Evolutionary conservation across 2,113 vertebrate genomes (phyloP), one percentile per base, ranked within the genome.

Genomic region (Thalassarche chlororhynchos): DNA sequence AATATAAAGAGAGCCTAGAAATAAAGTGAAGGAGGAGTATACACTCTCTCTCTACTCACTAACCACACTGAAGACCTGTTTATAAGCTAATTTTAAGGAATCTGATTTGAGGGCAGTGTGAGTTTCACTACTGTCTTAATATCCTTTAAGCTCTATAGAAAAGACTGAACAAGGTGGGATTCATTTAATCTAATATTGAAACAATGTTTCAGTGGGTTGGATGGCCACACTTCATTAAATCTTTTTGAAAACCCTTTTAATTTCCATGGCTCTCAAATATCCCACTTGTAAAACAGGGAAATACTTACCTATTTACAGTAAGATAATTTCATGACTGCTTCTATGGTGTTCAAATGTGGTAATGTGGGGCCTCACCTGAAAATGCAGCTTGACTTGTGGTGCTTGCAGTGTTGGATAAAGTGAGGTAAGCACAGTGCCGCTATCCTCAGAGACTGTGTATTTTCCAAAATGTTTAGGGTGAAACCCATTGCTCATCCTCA

Each of bases 291-390:
- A 61, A 78, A 62, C 5, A 13, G 32, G 36, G 66, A 66, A 52
- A 65, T 17, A 16, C 2, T 9, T 28, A 17, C 2, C 9, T 64
- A 6, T 31, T 78, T 54, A 28, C 10, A n/a, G 7, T 5, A 34
- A 8, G 5, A 14, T 61, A 32, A 40, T 4, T 61, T 61, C 16
- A 24, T 12, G 26, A 32, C 16, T 55, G 7, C 4, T 68, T 69
- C 34, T 38, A 0, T 9, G 5, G 5, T 16, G 10, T 12, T 71
- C 13, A 79, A 31, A 51, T 8, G 15, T 8, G 20, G 2, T 8
- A 14, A 11, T 55, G 9, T 49, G 15, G 19, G 21, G 14, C 8
- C 6, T 47, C 5, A 55, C 10, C 49, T 52, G 40, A 69, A 79
- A 79, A 83, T 38, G 20, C 29, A 79, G 9, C 8, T 24, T 83